A percentile compares a stretch with the other conserved stretches of the same genome.
phyloP scores from a whole-genome alignment of 2,888 invertebrate species.

The Ochlodes sylvanus region DNA sequence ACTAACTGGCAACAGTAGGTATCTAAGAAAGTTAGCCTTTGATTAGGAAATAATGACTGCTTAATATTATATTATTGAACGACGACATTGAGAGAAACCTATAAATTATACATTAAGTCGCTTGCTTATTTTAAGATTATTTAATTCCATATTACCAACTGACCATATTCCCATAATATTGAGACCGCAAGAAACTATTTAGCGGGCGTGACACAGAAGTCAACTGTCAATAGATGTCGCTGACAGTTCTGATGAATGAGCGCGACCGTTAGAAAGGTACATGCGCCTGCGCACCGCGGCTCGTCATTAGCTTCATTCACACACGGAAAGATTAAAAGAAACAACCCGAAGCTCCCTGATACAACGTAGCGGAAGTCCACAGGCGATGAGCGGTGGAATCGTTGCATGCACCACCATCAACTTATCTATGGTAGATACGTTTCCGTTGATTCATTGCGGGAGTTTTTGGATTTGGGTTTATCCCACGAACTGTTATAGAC shows the following conservation, averaged over 20 bases:
- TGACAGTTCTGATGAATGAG: slow-evolving; percentile 81
- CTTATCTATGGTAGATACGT: slow-evolving; percentile 12
- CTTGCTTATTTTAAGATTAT: slow-evolving; percentile 1
- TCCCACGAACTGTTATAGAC: neutral
- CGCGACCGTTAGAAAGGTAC: slow-evolving; percentile 70
- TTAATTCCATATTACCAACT: slow-evolving; percentile 4
- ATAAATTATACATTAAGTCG: neutral
- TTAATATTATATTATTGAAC: neutral
- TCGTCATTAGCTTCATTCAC: slow-evolving; percentile 76
- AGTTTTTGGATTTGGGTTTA: neutral
- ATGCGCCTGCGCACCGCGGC: slow-evolving; percentile 49
- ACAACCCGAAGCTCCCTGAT: slow-evolving; percentile 68
- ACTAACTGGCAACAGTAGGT: neutral
- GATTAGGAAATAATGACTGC: neutral
- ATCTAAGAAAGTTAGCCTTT: neutral
- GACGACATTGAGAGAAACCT: neutral
- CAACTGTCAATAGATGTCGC: slow-evolving; percentile 81
- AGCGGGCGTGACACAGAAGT: slow-evolving; percentile 70
- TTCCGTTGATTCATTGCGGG: slow-evolving; percentile 43
- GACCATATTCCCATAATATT: slow-evolving; percentile 29
- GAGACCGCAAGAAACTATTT: slow-evolving; percentile 35
- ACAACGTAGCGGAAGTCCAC: slow-evolving; percentile 75
- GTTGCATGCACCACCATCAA: slow-evolving; percentile 53
- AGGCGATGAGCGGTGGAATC: slow-evolving; percentile 47
- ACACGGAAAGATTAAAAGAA: slow-evolving; percentile 73